These are phyloP conservation scores for Ranitomeya variabilis DNA, from an alignment of 2,113 vertebrate genomes.

Conservation along the genomic window DNA sequence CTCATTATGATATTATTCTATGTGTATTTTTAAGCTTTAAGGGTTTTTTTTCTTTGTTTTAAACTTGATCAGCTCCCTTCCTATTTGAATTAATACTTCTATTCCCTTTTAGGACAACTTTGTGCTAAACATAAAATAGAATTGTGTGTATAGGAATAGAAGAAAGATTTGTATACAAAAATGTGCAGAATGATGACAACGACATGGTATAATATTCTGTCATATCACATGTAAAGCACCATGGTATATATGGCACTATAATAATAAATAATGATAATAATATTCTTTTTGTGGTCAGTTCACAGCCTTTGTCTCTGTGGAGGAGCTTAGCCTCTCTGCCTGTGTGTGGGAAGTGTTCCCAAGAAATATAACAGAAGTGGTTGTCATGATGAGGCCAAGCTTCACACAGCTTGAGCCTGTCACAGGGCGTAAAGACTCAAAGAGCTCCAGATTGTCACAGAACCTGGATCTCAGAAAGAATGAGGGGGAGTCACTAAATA, in stretches of 20 bases:
- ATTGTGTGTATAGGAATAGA: neutral
- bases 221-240: neutral
- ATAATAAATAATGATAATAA: too few relatives aligned
- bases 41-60: too few relatives aligned
- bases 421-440: neutral
- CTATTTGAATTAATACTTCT: too few relatives aligned
- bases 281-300: neutral
- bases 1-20: too few relatives aligned
- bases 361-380: conserved; percentile 26
- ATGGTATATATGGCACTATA: too few relatives aligned
- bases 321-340: neutral
- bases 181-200: neutral
- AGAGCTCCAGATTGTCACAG: conserved; percentile 8
- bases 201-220: neutral
- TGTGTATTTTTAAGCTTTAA: too few relatives aligned
- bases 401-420: conserved; percentile 31
- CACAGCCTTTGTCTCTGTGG: neutral
- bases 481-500: neutral
- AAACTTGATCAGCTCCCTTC: too few relatives aligned
- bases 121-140: neutral
- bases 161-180: neutral
- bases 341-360: conserved; percentile 7
- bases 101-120: neutral
- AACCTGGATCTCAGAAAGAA: neutral
- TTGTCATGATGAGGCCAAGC: neutral